Evolutionary conservation across 2,797 vertebrate species (phyloP).

Genomic region (Syngnathus acus): DNA sequence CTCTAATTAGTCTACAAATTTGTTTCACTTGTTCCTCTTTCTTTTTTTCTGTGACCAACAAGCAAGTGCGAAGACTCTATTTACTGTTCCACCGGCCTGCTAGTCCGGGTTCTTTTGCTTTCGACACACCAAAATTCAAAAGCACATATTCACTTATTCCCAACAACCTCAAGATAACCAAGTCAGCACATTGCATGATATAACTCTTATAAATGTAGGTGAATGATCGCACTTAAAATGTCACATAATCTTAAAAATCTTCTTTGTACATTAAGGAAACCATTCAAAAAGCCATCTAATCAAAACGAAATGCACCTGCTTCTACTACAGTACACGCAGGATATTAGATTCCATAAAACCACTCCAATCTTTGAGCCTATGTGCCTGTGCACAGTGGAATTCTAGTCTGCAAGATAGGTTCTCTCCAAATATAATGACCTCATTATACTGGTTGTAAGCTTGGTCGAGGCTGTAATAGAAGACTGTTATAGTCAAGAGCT

Average conservation of each 20-base stretch:
- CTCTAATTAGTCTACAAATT: constrained; percentile 67
- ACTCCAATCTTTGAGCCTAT: constrained; percentile 43
- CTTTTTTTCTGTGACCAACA: neutral
- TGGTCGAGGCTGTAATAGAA: constrained; percentile 26
- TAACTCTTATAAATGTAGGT: constrained; percentile 35
- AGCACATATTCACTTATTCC: neutral
- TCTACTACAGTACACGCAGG: constrained; percentile 10
- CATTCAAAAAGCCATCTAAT: constrained; percentile 46
- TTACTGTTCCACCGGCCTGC: neutral
- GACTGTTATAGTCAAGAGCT: constrained; percentile 1
- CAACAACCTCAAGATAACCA: constrained; percentile 15
- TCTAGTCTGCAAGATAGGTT: constrained; percentile 23
- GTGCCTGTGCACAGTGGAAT: constrained; percentile 18
- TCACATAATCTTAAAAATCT: constrained; percentile 33
- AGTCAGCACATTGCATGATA: constrained; percentile 36
- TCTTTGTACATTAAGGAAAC: constrained; percentile 28
- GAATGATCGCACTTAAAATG: constrained; percentile 36
- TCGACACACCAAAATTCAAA: neutral
- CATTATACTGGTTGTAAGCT: constrained; percentile 43
- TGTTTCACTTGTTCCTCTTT: constrained; percentile 42
- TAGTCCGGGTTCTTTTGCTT: neutral
- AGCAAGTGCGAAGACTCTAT: neutral
- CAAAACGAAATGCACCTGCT: constrained; percentile 39
- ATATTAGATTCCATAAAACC: constrained; percentile 25
- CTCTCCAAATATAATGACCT: constrained; percentile 50